A percentile compares a stretch with the other conserved stretches of the same genome.
Conservation (phyloP, 2,113 vertebrate species). For the Notarius quadriscutis region DNA sequence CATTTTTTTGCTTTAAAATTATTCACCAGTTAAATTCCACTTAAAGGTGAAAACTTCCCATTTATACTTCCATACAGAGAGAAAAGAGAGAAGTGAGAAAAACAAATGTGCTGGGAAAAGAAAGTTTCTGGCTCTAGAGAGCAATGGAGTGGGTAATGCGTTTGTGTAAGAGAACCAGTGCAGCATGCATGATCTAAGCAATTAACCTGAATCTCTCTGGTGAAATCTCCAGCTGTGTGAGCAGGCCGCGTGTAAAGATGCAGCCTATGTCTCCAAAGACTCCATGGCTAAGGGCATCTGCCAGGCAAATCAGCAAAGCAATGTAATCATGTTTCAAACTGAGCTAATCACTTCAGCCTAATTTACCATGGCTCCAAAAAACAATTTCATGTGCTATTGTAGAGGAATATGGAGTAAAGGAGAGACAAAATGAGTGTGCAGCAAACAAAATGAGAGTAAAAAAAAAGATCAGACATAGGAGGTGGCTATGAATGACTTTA, state of each 20-base stretch:
- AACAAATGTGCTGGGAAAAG: neutral
- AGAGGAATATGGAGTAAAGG: neutral
- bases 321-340: slow-evolving; percentile 76
- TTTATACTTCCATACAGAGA: neutral
- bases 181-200: slow-evolving; percentile 69
- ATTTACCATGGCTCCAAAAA: slow-evolving; percentile 71
- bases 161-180: slow-evolving; percentile 54
- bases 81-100: neutral
- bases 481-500: slow-evolving; percentile 4
- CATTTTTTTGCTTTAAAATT: neutral
- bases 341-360: slow-evolving; percentile 74
- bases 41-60: neutral
- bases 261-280: slow-evolving; percentile 60
- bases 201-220: slow-evolving; percentile 71
- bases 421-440: slow-evolving; percentile 26
- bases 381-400: slow-evolving; percentile 60
- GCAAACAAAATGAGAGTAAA: neutral
- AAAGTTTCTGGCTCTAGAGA: slow-evolving; percentile 1
- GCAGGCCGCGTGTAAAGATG: slow-evolving; percentile 57
- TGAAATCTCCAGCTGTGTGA: slow-evolving; percentile 68
- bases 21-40: neutral
- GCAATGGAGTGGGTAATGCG: slow-evolving; percentile 53
- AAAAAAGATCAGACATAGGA: neutral
- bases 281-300: slow-evolving; percentile 72
- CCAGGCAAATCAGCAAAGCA: slow-evolving; percentile 72